Evolutionary conservation across 2,113 vertebrate genomes (phyloP), one percentile per base, ranked within the genome.

Genomic region (Psilopogon haemacephalus): DNA sequence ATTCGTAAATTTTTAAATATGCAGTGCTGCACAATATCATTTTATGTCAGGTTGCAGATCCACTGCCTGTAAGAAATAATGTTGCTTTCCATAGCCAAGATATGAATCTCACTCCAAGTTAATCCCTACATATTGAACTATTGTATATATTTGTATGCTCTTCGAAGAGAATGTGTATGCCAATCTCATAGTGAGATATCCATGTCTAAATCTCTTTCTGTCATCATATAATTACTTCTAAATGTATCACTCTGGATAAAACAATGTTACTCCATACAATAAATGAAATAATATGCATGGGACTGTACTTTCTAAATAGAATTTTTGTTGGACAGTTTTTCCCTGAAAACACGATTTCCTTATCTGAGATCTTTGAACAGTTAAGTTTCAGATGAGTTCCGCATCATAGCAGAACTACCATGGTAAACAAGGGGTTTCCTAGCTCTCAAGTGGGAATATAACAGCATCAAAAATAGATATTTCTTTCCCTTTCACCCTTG

Each of bases 351-450:
- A 32, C 15, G 9, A 38, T 86, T 95, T 92, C 46, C 79, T 77
- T 16, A 89, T n/a, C 46, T 17, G 46, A 59, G 20, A 32, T 71
- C 63, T 79, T 46, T 24, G 40, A 21, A 16, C 35, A 50, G 44
- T 79, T 52, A 54, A 5, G 7, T n/a, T 75, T 93, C 73, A 52
- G 33, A 69, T 3, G 89, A 69, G n/a, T 48, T 93, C 33, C 78
- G 86, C 64, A 63, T 69, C 68, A 52, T 3, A 30, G 46, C 48
- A 28, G 38, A 82, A 89, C 60, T 75, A 44, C 26, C 88, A 67
- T 59, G 86, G 67, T 79, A 94, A 90, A 92, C 48, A 79, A 90
- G 73, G 85, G 44, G 85, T 83, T 88, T 88, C 86, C 59, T 46
- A 8, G 65, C 59, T 84, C 18, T 4, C 42, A 35, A 84, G 12